phyloP scores from a whole-genome alignment of 2,113 vertebrate genomes.

The Cepphus grylle region DNA sequence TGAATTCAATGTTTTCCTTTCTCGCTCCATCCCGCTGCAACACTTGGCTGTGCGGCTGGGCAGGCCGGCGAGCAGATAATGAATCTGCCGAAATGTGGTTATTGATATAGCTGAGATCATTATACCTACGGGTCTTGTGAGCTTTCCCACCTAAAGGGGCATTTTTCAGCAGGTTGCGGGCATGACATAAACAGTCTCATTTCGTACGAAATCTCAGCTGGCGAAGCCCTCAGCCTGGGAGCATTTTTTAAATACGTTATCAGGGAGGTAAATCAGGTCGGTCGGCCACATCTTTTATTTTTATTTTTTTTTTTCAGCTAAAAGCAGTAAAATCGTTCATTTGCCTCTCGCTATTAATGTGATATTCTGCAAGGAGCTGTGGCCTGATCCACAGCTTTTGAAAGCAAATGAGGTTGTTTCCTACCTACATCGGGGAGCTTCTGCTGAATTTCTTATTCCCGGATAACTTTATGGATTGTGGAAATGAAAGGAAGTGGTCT shows the following conservation, averaged over 20 bases:
- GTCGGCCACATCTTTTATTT: background rate
- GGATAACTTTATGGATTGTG: background rate
- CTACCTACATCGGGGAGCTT: background rate
- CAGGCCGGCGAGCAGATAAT: slow-evolving; percentile 17
- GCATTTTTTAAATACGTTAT: slow-evolving; percentile 19
- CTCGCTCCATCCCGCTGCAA: background rate
- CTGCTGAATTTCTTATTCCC: background rate
- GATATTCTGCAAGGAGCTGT: background rate
- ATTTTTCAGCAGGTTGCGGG: slow-evolving; percentile 24
- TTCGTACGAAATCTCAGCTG: background rate
- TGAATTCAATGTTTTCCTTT: slow-evolving; percentile 41
- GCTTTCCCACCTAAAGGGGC: slow-evolving; percentile 28
- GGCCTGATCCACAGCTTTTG: background rate
- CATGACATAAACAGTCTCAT: slow-evolving; percentile 45
- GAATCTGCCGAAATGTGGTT: slow-evolving; percentile 56
- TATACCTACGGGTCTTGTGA: slow-evolving; percentile 35
- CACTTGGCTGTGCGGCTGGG: background rate
- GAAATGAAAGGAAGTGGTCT: background rate
- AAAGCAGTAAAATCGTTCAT: slow-evolving; percentile 26
- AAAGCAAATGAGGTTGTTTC: background rate
- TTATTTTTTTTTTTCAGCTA: background rate
- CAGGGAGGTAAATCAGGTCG: slow-evolving; percentile 56
- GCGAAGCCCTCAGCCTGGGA: background rate
- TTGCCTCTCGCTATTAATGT: background rate
- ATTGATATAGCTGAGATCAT: slow-evolving; percentile 53